phyloP scores from a whole-genome alignment of 2,113 vertebrate genomes.

The Ammodytes dubius region DNA sequence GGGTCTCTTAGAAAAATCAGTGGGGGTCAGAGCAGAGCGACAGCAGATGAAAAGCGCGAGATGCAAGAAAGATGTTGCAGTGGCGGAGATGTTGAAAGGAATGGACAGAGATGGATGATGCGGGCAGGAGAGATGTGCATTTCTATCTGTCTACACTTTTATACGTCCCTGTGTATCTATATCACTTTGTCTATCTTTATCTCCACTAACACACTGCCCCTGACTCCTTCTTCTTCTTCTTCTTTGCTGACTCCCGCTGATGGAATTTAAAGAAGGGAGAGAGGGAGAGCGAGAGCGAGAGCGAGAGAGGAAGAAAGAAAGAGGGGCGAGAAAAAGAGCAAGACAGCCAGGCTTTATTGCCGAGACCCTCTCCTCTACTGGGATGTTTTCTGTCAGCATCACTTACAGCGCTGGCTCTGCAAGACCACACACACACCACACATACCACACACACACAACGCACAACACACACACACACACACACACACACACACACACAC shows the following conservation, averaged over 20 bases:
- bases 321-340: constrained; percentile 18
- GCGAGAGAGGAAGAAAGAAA: too few relatives aligned
- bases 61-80: constrained; percentile 56
- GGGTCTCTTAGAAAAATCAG: constrained; percentile 6
- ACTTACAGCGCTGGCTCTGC: constrained; percentile 32
- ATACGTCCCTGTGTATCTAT: constrained; percentile 61
- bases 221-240: constrained; percentile 37
- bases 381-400: constrained; percentile 61
- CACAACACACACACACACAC: constrained; percentile 33
- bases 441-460: constrained; percentile 33
- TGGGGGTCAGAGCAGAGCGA: constrained; percentile 32
- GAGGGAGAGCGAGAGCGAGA: not conserved
- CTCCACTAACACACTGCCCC: constrained; percentile 44
- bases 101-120: constrained; percentile 74
- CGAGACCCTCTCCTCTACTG: constrained; percentile 37
- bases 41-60: constrained; percentile 50
- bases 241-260: constrained; percentile 41
- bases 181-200: constrained; percentile 68
- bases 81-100: constrained; percentile 34
- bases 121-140: constrained; percentile 47
- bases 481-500: constrained; percentile 31
- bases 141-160: constrained; percentile 68
- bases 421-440: constrained; percentile 37
- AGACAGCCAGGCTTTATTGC: constrained; percentile 36
- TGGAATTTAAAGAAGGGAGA: constrained; percentile 39